phyloP scores from a whole-genome alignment of 2,888 invertebrate species.

The Tipula confusa region DNA sequence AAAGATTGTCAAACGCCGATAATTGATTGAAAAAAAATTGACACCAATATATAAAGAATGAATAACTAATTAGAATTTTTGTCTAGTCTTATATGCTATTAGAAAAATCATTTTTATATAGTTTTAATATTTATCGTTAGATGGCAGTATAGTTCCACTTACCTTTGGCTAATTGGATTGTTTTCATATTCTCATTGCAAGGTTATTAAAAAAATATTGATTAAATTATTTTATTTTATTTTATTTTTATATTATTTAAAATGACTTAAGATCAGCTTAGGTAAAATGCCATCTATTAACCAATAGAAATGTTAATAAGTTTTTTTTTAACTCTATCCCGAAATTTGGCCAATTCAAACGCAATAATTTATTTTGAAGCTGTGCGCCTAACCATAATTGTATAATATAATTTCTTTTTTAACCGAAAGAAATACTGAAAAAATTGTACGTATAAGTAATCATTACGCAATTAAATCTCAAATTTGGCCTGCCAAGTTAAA shows the following conservation, averaged over 20 bases:
- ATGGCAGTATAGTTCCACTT: neutral
- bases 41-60: neutral
- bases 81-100: neutral
- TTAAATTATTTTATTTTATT: neutral
- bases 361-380: neutral
- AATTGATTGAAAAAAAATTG: neutral
- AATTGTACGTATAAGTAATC: constrained; percentile 25
- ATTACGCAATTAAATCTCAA: neutral
- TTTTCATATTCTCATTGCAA: neutral
- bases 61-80: neutral
- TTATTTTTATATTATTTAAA: neutral
- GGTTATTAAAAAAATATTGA: neutral
- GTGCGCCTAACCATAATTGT: constrained; percentile 1
- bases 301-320: too few species aligned
- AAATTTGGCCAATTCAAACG: too few species aligned
- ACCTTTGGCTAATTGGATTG: neutral
- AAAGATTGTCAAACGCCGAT: neutral
- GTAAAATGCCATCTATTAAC: neutral
- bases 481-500: constrained; percentile 17
- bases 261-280: too few species aligned
- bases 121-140: neutral
- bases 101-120: neutral
- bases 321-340: too few species aligned
- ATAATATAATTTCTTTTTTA: neutral
- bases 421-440: neutral